Percentiles rank a stretch among this genome's conserved stretches.
These are phyloP conservation scores for Tringa solitaria DNA, from an alignment of 2,113 vertebrate species.

Conservation along the genomic window DNA sequence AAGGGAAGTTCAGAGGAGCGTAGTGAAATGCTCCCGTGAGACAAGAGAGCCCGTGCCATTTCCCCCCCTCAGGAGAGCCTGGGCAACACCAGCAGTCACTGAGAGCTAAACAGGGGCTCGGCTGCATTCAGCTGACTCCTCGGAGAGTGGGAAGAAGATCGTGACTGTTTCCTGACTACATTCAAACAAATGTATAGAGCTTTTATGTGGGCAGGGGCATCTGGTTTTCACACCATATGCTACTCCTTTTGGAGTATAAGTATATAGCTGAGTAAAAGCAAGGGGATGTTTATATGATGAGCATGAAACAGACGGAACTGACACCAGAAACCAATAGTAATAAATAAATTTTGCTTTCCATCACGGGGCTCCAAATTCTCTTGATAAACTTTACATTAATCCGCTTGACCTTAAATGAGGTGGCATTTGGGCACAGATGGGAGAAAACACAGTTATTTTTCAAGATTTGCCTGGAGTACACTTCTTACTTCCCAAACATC, in stretches of 20 bases:
- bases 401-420: neutral
- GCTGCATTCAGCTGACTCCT: constrained; percentile 44
- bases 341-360: constrained; percentile 13
- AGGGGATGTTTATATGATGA: constrained; percentile 40
- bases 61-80: neutral
- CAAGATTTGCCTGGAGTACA: neutral
- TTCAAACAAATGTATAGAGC: constrained; percentile 61
- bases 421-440: neutral
- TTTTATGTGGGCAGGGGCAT: constrained; percentile 60
- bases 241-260: constrained; percentile 40
- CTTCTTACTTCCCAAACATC: neutral
- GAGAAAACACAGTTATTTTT: neutral
- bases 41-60: neutral
- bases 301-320: constrained; percentile 27
- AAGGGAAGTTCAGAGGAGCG: neutral
- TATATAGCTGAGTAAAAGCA: constrained; percentile 52
- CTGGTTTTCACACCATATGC: constrained; percentile 59
- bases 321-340: constrained; percentile 18
- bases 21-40: neutral
- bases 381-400: neutral
- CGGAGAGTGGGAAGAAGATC: constrained; percentile 62
- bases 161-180: constrained; percentile 64
- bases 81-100: neutral
- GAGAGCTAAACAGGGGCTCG: neutral
- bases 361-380: neutral